Percentiles rank a stretch among this genome's conserved stretches.
phyloP scores from a whole-genome alignment of 2,113 vertebrate genomes.

The Panthera tigris region DNA sequence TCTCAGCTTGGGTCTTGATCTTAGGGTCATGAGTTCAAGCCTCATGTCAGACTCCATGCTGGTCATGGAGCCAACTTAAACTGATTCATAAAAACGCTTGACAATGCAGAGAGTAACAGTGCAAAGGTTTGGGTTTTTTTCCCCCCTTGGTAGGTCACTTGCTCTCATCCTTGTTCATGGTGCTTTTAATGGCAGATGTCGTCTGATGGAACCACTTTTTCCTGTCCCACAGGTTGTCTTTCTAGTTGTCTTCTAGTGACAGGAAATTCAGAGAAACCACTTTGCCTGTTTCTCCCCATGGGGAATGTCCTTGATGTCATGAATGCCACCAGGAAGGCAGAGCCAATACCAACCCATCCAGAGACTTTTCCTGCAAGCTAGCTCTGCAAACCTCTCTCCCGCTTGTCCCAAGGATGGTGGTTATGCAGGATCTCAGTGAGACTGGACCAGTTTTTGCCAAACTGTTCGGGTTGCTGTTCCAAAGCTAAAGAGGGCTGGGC shows the following conservation, averaged over 20 bases:
- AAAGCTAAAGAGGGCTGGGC: not conserved
- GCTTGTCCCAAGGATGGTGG: accelerated
- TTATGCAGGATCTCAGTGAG: not conserved
- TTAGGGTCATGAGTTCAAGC: no score
- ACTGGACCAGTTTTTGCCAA: not conserved
- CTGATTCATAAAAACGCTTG: not conserved
- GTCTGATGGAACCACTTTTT: not conserved
- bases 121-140: not conserved
- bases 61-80: not conserved
- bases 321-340: not conserved
- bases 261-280: not conserved
- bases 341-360: no score
- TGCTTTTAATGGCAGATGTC: not conserved
- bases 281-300: not conserved
- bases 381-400: not conserved
- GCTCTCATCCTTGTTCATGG: not conserved
- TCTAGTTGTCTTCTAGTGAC: not conserved
- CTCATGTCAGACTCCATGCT: no score
- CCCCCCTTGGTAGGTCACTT: not conserved
- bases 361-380: not conserved
- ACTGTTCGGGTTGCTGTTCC: not conserved
- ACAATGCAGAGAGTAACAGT: not conserved
- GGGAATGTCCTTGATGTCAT: not conserved
- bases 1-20: no score
- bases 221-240: not conserved